Percentiles rank a stretch among this genome's conserved stretches.
Evolutionary conservation across 2,113 vertebrate genomes (phyloP).

Genomic region (Sylvilagus bachmani): DNA sequence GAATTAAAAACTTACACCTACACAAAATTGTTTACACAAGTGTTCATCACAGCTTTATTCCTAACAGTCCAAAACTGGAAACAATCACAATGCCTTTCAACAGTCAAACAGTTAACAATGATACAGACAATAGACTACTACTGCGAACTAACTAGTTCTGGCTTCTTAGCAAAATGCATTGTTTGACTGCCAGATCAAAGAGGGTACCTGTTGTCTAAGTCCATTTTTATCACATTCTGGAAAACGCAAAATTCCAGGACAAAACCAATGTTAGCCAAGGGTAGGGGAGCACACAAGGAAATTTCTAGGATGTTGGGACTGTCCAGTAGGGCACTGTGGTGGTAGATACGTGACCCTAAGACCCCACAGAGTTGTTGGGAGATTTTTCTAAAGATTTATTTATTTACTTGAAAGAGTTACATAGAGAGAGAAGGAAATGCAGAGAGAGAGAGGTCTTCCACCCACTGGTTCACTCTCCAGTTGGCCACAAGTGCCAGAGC

Average conservation of each 20-base stretch:
- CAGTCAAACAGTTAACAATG: not conserved
- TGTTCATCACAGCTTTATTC: not conserved
- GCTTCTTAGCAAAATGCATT: no score
- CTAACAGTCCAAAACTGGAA: not conserved
- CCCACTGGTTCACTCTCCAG: no score
- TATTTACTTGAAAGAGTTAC: no score
- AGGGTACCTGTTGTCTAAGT: not conserved
- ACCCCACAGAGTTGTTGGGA: not conserved
- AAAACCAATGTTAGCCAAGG: not conserved
- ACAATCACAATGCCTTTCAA: not conserved
- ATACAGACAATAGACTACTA: not conserved
- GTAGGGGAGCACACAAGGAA: not conserved
- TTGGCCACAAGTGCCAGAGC: no score
- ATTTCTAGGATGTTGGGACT: not conserved
- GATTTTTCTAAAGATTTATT: no score
- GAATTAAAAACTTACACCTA: not conserved
- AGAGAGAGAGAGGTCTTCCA: no score
- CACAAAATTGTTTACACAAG: not conserved
- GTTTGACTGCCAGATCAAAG: not conserved
- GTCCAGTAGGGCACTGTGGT: not conserved
- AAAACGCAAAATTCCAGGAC: not conserved
- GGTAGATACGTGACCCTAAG: not conserved
- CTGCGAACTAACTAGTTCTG: no score
- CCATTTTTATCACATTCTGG: not conserved
- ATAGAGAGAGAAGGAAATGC: no score